Evolutionary conservation across 2,888 invertebrate species (phyloP).

Genomic region (Apoda limacodes): DNA sequence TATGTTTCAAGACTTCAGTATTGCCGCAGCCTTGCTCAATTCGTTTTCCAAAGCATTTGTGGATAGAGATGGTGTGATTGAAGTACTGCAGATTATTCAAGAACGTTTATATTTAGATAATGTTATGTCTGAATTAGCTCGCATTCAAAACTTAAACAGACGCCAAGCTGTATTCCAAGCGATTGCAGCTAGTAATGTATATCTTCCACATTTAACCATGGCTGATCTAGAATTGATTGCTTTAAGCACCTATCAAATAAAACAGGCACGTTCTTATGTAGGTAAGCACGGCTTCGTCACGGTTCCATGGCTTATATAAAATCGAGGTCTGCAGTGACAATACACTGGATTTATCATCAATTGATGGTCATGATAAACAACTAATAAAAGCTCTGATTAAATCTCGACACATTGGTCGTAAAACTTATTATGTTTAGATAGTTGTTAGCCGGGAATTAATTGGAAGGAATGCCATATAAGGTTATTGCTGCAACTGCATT

Average conservation of each 20-base stretch:
- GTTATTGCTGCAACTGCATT: conserved; percentile 13
- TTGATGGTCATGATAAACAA: conserved; percentile 3
- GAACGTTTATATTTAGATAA: conserved; percentile 9
- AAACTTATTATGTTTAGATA: conserved; percentile 2
- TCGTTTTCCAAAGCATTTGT: conserved; percentile 14
- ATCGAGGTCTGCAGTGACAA: conserved; percentile 5
- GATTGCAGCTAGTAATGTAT: too few relatives aligned
- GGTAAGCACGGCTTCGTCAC: conserved; percentile 10
- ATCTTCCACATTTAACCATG: too few relatives aligned
- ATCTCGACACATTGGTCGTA: conserved; percentile 5
- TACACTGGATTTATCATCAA: not conserved
- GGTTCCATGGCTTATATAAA: conserved; percentile 6
- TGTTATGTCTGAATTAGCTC: too few relatives aligned
- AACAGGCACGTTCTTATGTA: conserved; percentile 13
- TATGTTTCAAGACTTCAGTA: conserved; percentile 15
- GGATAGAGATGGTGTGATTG: conserved; percentile 6
- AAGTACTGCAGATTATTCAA: conserved; percentile 11
- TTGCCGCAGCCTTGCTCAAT: conserved; percentile 14
- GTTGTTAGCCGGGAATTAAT: conserved; percentile 11
- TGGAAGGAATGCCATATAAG: conserved; percentile 8
- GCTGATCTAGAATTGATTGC: conserved; percentile 10
- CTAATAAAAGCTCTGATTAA: conserved; percentile 5
- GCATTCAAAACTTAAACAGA: too few relatives aligned
- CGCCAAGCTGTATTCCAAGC: too few relatives aligned
- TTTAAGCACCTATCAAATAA: conserved; percentile 13